phyloP scores from a whole-genome alignment of 2,113 vertebrate genomes.

The Suncus etruscus region DNA sequence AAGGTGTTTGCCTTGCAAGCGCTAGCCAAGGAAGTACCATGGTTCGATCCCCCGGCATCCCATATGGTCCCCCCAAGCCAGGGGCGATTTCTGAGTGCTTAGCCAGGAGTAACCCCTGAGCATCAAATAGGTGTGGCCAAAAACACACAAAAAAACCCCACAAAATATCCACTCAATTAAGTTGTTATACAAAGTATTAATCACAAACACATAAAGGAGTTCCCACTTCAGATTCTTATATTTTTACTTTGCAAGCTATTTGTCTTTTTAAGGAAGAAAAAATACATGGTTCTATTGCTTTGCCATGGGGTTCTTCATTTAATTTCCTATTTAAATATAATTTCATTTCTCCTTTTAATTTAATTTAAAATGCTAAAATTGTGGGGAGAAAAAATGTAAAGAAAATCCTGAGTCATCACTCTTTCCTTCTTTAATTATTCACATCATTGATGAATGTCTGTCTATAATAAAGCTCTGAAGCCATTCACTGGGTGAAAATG shows the following conservation, averaged over 20 bases:
- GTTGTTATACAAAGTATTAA: slow-evolving; percentile 42
- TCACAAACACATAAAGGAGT: slow-evolving; percentile 44
- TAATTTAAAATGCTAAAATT: slow-evolving; percentile 77
- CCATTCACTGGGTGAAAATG: slow-evolving; percentile 28
- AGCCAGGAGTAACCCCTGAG: too few species aligned
- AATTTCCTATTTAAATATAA: slow-evolving; percentile 76
- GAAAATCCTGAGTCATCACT: slow-evolving; percentile 68
- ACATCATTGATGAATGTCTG: slow-evolving; percentile 45
- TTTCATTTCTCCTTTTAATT: slow-evolving; percentile 73
- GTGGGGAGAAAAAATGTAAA: slow-evolving; percentile 46
- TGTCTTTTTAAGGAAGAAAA: slow-evolving; percentile 76
- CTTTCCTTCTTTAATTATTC: slow-evolving; percentile 63
- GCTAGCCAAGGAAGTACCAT: too few species aligned
- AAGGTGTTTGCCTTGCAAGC: too few species aligned
- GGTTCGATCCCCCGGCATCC: too few species aligned
- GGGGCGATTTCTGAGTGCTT: too few species aligned
- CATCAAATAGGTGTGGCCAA: too few species aligned
- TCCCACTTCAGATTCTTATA: slow-evolving; percentile 56
- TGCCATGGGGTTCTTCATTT: slow-evolving; percentile 72
- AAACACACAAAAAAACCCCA: too few species aligned
- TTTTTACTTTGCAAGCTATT: slow-evolving; percentile 64
- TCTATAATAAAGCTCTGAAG: slow-evolving; percentile 41
- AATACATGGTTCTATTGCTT: slow-evolving; percentile 52
- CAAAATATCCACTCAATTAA: slow-evolving; percentile 66
- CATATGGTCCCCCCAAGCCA: too few species aligned